These are phyloP conservation scores for Cyclina sinensis DNA, from an alignment of 1,140 invertebrate species.

Conservation along the genomic window DNA sequence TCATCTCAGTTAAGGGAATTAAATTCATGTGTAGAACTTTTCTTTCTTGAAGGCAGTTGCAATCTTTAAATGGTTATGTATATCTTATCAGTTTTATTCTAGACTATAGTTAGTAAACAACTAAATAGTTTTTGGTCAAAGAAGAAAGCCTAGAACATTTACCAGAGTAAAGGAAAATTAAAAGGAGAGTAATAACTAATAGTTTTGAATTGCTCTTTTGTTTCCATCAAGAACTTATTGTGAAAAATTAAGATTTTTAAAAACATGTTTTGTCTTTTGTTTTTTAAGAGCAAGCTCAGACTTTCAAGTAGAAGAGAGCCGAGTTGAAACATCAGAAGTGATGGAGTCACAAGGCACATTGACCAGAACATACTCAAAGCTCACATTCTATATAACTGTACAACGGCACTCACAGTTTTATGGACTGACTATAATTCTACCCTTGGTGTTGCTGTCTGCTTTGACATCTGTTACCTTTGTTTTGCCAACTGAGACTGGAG, in stretches of 20 bases:
- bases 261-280: not conserved
- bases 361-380: not conserved
- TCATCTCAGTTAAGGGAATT: no score
- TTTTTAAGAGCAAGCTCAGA: slow-evolving; percentile 27
- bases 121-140: no score
- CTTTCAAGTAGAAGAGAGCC: not conserved
- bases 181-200: no score
- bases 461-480: slow-evolving; percentile 28
- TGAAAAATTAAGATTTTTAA: not conserved
- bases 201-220: no score
- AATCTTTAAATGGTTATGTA: no score
- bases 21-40: no score
- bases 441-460: slow-evolving; percentile 32
- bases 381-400: slow-evolving; percentile 33
- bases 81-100: no score
- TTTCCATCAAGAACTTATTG: no score
- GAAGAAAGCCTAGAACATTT: no score
- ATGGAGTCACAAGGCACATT: not conserved
- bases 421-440: slow-evolving; percentile 24
- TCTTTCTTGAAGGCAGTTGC: no score
- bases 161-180: no score
- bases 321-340: not conserved
- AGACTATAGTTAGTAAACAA: no score
- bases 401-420: slow-evolving; percentile 5
- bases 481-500: slow-evolving; percentile 35